These are phyloP conservation scores for Thripadectes ignobilis DNA, from an alignment of 2,797 vertebrate species.

Conservation along the genomic window DNA sequence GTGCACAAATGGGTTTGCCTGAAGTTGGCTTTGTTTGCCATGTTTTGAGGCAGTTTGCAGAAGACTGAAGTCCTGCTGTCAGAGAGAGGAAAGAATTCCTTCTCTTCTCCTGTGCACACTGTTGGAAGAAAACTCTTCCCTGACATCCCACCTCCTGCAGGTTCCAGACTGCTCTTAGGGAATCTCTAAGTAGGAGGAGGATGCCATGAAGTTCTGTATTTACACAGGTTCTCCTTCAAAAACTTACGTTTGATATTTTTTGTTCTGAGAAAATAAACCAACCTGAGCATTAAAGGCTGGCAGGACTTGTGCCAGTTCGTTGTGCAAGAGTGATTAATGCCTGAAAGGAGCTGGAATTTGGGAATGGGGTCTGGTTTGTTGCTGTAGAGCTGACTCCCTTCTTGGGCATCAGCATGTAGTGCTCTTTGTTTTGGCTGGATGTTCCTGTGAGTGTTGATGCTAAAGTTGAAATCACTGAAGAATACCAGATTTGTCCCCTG, in stretches of 20 bases:
- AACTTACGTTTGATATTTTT: neutral
- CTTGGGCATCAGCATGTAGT: neutral
- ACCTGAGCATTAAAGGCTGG: neutral
- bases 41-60: neutral
- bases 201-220: neutral
- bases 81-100: neutral
- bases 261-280: slow-evolving; percentile 49
- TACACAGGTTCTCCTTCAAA: neutral
- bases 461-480: neutral
- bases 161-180: neutral
- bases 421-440: neutral
- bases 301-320: neutral
- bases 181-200: neutral
- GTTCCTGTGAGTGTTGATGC: neutral
- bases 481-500: neutral
- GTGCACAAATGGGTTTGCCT: neutral
- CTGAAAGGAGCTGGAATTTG: neutral
- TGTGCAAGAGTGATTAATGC: slow-evolving; percentile 4
- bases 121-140: neutral
- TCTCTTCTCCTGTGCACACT: neutral
- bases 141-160: neutral
- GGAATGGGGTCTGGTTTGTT: neutral
- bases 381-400: neutral
- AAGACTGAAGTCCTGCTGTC: neutral
- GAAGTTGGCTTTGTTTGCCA: neutral